Evolutionary conservation across 2,797 vertebrate species (phyloP), one percentile per base, ranked within the genome.

Genomic region (Spondyliosoma cantharus): DNA sequence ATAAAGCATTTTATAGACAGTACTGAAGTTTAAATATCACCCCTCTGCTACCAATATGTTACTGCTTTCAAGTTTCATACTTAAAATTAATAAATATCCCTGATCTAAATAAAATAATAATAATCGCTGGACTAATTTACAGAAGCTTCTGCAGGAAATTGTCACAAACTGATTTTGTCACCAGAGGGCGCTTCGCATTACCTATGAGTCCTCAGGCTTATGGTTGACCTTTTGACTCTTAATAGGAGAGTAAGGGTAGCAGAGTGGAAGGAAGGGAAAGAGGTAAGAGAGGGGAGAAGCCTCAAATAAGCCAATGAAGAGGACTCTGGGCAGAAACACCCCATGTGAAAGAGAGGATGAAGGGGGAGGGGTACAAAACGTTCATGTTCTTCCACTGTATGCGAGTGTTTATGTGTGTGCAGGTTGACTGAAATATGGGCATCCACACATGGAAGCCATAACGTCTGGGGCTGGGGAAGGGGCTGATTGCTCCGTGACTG

Each of bases 291-390:
- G 70, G 77, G 71, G 71, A 57, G 78, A 80, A 12, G 8, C 64
- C 20, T 54, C 9, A 49, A 64, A 77, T 49, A 79, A 77, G 61
- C 88, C 91, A 92, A 92, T 93, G 60, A 74, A 75, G 57, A 79
- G 5, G 29, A 76, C 20, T 42, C 13, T 58, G n/a, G 46, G 57
- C 16, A 81, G 75, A 74, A 85, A 86, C 87, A 69, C 69, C 76
- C 80, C 71, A 49, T 60, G 56, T 42, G 62, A 64, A 54, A 49
- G 11, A 64, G 67, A 56, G 22, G 14, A 29, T 2, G 65, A 32
- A 15, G 74, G 63, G 24, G 42, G 29, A 58, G 54, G 42, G 57
- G n/a, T 14, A 12, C 25, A 52, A 32, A 52, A 2, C 24, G 46
- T 57, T 65, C 12, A 57, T 70, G 64, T 65, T 58, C 27, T 13